Evolutionary conservation across 1,140 invertebrate species (phyloP), one percentile per base, ranked within the genome.

Genomic region (Myzus persicae): DNA sequence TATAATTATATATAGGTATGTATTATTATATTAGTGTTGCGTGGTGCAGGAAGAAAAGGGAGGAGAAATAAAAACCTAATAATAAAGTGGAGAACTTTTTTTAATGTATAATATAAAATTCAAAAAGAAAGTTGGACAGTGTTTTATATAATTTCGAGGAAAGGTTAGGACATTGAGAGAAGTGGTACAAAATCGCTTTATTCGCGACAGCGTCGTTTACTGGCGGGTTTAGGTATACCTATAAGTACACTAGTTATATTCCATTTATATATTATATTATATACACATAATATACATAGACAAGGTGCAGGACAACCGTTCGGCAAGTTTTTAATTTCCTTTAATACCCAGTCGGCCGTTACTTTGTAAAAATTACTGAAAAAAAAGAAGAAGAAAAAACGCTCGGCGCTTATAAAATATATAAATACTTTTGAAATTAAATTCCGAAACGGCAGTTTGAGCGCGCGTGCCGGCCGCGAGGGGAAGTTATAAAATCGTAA

Each of bases 161-260:
- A n/a, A 44, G 24, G 11, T 6, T 85, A 85, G 42, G 42, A 85
- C 84, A 85, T 44, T 85, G 84, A 44, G 42, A 85, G 84, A 85
- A 85, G 84, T 85, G 84, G 84, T 85, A 85, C 84, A 85, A 85
- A 85, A 85, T 85, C 84, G 84, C 46, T 85, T 85, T 85, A 85
- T 85, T 85, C 42, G 84, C 84, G 26, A 85, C 40, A 40, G 24
- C 84, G 42, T 44, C 84, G 26, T 44, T 44, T 40, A 44, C 84
- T 4, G 14, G 24, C 42, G 42, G 40, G 11, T 42, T 11, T 22
- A n/a, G 5, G 4, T 76, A 67, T 24, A 22, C 26, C 22, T 51
- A 54, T 51, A 51, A n/a, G n/a, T n/a, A n/a, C n/a, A n/a, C n/a
- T 51, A 51, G 42, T 1, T 44, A 44, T 51, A 51, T 51, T 22